A percentile compares a stretch with the other conserved stretches of the same genome.
Evolutionary conservation across 1,140 invertebrate genomes (phyloP).

Genomic region (Scaptomyza montana): DNA sequence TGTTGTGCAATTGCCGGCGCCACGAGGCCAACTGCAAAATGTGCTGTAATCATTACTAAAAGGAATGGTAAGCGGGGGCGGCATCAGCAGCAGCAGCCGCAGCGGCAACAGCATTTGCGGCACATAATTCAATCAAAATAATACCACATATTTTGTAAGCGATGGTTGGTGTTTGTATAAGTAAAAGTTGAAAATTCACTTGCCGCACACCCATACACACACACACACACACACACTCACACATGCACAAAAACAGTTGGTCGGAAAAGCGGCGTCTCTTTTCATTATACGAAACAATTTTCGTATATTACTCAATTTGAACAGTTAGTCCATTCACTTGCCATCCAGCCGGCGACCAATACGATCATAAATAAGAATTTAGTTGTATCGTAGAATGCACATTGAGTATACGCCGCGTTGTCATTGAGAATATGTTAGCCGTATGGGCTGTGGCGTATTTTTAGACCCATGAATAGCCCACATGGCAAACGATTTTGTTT

Average conservation of each 20-base stretch:
- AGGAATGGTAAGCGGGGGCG: slow-evolving; percentile 24
- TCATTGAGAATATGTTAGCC: slow-evolving; percentile 58
- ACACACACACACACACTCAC: not conserved
- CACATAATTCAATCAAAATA: slow-evolving; percentile 76
- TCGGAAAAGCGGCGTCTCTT: slow-evolving; percentile 28
- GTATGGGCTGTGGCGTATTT: slow-evolving; percentile 46
- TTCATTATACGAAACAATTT: slow-evolving; percentile 35
- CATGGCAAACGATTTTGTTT: slow-evolving; percentile 42
- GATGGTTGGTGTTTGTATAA: not conserved
- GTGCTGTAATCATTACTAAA: slow-evolving; percentile 67
- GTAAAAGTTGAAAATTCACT: slow-evolving; percentile 73
- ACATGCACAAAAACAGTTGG: not conserved
- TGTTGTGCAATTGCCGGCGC: slow-evolving; percentile 76
- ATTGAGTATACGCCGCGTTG: slow-evolving; percentile 77
- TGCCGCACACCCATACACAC: slow-evolving; percentile 17
- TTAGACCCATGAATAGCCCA: slow-evolving; percentile 61
- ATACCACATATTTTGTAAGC: slow-evolving; percentile 48
- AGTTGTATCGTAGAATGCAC: slow-evolving; percentile 52
- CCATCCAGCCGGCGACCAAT: not conserved
- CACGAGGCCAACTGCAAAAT: slow-evolving; percentile 78
- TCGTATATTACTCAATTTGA: slow-evolving; percentile 38
- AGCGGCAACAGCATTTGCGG: slow-evolving; percentile 18
- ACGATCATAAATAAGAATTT: slow-evolving; percentile 5
- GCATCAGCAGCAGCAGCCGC: slow-evolving; percentile 30
- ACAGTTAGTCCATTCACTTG: slow-evolving; percentile 60